Evolutionary conservation across 2,113 vertebrate species (phyloP).

Genomic region (Phaethon lepturus): DNA sequence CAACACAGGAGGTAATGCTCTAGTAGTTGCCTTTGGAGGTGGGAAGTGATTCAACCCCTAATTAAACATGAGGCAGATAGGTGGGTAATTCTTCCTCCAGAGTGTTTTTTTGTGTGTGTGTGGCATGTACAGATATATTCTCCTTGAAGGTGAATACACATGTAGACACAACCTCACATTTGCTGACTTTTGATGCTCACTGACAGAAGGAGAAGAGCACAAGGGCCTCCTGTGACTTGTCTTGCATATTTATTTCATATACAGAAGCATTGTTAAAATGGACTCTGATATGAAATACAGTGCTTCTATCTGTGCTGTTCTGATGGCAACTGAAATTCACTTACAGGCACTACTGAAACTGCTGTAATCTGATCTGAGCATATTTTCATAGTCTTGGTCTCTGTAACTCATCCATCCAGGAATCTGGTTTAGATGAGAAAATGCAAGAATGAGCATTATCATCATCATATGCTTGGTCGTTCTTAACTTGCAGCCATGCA

Average conservation of each 20-base stretch:
- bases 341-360: not conserved
- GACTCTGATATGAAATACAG: not conserved
- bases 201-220: not conserved
- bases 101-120: not conserved
- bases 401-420: not conserved
- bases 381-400: not conserved
- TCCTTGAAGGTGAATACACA: not conserved
- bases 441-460: not conserved
- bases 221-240: not conserved
- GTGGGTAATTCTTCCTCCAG: not conserved
- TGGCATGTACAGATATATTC: accelerated
- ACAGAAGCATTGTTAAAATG: not conserved
- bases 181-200: not conserved
- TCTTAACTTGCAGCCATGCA: not conserved
- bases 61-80: not conserved
- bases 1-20: not conserved
- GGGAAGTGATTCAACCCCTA: not conserved
- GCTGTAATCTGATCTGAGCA: not conserved
- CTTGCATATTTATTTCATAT: not conserved
- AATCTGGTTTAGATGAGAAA: not conserved
- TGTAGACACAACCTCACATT: not conserved
- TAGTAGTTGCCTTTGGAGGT: not conserved
- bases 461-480: not conserved
- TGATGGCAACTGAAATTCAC: not conserved
- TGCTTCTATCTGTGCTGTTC: not conserved